Evolutionary conservation across 2,888 invertebrate species (phyloP), one percentile per base, ranked within the genome.

Genomic region (Timandra comae): DNA sequence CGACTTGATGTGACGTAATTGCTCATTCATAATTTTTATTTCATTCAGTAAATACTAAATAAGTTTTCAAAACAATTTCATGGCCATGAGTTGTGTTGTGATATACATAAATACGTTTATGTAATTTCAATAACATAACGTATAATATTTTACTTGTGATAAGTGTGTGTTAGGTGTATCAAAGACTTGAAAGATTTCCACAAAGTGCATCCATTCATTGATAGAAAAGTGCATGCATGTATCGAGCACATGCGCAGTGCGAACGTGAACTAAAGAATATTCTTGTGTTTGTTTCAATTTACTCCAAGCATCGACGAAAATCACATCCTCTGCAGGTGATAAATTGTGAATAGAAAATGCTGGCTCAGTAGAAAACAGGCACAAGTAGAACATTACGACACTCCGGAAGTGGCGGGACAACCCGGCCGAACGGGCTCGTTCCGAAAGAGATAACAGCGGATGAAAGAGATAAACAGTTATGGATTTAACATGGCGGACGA

Each of bases 401-500:
- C 82, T 85, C 85, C 84, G 84, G 85, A 84, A 84, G 82, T 82
- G 79, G 81, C 77, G 80, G 82, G 74, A 76, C 74, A 70, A 77
- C 80, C 78, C 76, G 77, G 80, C 75, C 79, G 76, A 77, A 67
- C 80, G 75, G 78, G 80, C 78, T 79, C 81, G 84, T 78, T 80
- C 82, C 82, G 85, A 82, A 78, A 81, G 82, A 84, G 84, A 82
- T 85, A 85, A 82, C 82, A 80, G 77, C 85, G 84, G 82, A 84
- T 85, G 85, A 85, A 84, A 84, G 84, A 84, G 84, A 84, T 85
- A 84, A 84, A 84, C 82, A 87, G 91, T 91, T 89, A 93, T 92
- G 92, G 92, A 92, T 91, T 90, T 91, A 94, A 93, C 91, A 94
- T 94, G 94, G 94, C 94, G 90, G 93, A 93, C 90, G 92, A 91